These are phyloP conservation scores for Palythoa grandis DNA, from an alignment of 92 coral and sea anemone genomes.

Conservation along the genomic window DNA sequence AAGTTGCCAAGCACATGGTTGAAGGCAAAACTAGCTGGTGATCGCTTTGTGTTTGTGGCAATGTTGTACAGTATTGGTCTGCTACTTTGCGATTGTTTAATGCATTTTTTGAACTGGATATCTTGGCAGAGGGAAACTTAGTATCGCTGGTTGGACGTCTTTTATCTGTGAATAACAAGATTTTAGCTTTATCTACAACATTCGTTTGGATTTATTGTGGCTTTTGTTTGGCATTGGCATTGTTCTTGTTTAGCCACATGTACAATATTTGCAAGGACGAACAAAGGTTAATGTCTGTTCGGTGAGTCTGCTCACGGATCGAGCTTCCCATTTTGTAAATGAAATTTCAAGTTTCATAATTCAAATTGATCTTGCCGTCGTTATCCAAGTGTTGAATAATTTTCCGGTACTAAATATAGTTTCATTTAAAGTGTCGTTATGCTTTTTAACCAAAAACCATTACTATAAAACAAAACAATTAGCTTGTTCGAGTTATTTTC, in stretches of 20 bases:
- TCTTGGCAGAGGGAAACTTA: no score
- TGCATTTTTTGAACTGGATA: neutral
- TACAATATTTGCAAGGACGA: constrained; percentile 7
- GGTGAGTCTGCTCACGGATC: neutral
- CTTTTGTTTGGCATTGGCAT: neutral
- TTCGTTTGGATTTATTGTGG: neutral
- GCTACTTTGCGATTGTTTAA: neutral
- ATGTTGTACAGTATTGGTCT: neutral
- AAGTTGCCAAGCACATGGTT: constrained; percentile 97
- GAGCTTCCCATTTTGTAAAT: neutral
- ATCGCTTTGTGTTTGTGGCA: neutral
- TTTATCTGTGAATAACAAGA: neutral
- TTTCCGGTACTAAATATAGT: neutral
- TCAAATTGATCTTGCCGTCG: neutral
- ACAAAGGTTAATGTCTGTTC: constrained; percentile 6
- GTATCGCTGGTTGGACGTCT: neutral
- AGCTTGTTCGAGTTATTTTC: neutral
- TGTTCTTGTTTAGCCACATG: constrained; percentile 31
- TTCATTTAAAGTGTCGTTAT: neutral
- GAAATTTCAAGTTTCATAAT: neutral
- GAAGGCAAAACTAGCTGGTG: constrained; percentile 95
- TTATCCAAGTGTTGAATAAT: no score
- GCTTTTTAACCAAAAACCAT: no score
- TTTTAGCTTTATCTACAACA: neutral
- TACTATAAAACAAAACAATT: neutral